A percentile compares a stretch with the other conserved stretches of the same genome.
These are phyloP conservation scores for Drosophila grimshawi DNA, from an alignment of 1,140 invertebrate species.

Conservation along the genomic window DNA sequence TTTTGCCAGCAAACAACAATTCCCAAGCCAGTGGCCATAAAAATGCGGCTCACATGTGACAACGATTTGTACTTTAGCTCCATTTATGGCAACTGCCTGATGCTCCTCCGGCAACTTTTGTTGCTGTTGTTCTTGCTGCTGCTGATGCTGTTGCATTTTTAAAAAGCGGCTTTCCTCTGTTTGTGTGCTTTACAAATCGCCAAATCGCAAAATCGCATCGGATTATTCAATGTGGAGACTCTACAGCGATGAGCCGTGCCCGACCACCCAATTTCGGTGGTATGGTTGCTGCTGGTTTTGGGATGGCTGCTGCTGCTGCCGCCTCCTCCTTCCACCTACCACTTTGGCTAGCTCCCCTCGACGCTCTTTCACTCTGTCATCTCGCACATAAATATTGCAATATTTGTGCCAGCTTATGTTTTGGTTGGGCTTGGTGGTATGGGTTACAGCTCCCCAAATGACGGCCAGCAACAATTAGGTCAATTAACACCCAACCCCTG, in stretches of 20 bases:
- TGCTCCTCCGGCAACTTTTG: constrained; percentile 8
- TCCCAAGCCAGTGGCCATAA: constrained; percentile 84
- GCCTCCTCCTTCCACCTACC: not conserved
- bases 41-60: constrained; percentile 84
- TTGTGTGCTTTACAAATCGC: constrained; percentile 62
- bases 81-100: constrained; percentile 72
- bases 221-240: constrained; percentile 68
- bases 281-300: constrained; percentile 6
- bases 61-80: constrained; percentile 84
- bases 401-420: constrained; percentile 35
- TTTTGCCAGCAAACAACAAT: constrained; percentile 55
- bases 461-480: constrained; percentile 59
- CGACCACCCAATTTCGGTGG: constrained; percentile 53
- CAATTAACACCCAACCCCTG: constrained; percentile 61
- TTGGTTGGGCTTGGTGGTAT: not conserved
- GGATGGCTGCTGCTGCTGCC: not conserved
- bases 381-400: constrained; percentile 31
- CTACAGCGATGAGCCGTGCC: not conserved
- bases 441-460: not conserved
- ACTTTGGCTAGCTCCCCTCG: too few relatives aligned
- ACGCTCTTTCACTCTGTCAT: too few relatives aligned
- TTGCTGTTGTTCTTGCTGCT: constrained; percentile 19
- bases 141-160: constrained; percentile 18
- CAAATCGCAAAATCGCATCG: constrained; percentile 79
- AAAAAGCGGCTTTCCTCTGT: constrained; percentile 48